phyloP scores from a whole-genome alignment of 2,888 invertebrate genomes.

The Catocala fraxini region DNA sequence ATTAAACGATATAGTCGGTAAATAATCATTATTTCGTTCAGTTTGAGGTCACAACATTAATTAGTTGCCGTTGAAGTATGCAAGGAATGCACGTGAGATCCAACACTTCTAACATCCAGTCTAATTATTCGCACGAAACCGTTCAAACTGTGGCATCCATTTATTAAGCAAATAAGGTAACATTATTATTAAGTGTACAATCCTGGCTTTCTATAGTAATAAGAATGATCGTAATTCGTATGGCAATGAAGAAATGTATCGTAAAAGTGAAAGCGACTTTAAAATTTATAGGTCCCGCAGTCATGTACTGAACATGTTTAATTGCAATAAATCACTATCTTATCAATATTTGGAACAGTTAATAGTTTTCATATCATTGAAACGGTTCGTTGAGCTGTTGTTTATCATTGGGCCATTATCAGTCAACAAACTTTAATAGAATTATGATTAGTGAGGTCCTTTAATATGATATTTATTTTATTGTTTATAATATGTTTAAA shows the following conservation, averaged over 20 bases:
- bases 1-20: constrained; percentile 48
- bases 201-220: neutral
- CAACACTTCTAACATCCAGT: constrained; percentile 63
- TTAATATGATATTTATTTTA: constrained; percentile 12
- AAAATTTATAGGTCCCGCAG: constrained; percentile 28
- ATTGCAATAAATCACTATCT: constrained; percentile 49
- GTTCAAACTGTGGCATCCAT: constrained; percentile 37
- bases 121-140: constrained; percentile 72
- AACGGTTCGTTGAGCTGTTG: constrained; percentile 46
- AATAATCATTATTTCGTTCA: constrained; percentile 41
- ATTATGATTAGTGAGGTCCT: constrained; percentile 36
- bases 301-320: constrained; percentile 27
- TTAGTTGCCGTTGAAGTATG: constrained; percentile 68
- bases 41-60: constrained; percentile 66
- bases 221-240: neutral
- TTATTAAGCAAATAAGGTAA: constrained; percentile 17
- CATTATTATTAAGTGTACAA: too few species aligned
- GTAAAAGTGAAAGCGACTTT: constrained; percentile 36
- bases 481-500: constrained; percentile 1
- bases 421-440: constrained; percentile 59
- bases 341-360: constrained; percentile 52
- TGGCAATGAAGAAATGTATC: constrained; percentile 21
- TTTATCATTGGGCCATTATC: constrained; percentile 52
- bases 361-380: constrained; percentile 52
- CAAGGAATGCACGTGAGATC: constrained; percentile 74